Percentiles rank a stretch among this genome's conserved stretches.
Evolutionary conservation across 2,888 invertebrate genomes (phyloP).

Genomic region (Allophyes oxyacanthae): DNA sequence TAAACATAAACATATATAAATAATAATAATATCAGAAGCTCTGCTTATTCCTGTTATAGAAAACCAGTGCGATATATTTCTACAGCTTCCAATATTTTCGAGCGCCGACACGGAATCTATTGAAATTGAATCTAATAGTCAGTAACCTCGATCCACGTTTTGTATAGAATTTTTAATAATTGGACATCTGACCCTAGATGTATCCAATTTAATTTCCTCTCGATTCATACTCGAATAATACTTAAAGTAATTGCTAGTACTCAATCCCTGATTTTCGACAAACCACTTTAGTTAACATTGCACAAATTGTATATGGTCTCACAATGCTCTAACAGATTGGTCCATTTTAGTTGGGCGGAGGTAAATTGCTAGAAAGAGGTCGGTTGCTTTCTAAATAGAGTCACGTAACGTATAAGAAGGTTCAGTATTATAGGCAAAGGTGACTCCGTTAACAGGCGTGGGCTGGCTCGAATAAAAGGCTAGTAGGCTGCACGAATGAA

Average conservation of each 20-base stretch:
- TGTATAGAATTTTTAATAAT: constrained; percentile 54
- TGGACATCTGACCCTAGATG: constrained; percentile 49
- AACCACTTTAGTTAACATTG: constrained; percentile 63
- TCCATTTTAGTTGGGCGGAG: constrained; percentile 70
- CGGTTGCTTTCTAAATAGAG: constrained; percentile 80
- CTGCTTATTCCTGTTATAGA: constrained; percentile 49
- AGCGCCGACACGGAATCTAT: constrained; percentile 51
- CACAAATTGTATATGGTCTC: constrained; percentile 67
- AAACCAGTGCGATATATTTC: constrained; percentile 53
- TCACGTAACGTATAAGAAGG: constrained; percentile 83
- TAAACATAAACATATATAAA: no score
- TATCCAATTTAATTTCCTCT: constrained; percentile 57
- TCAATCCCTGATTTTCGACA: constrained; percentile 54
- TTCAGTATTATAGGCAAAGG: constrained; percentile 71
- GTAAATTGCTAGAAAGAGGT: constrained; percentile 78
- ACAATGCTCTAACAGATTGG: constrained; percentile 77
- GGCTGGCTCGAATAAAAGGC: constrained; percentile 62
- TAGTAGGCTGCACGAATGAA: constrained; percentile 63
- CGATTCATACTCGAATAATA: constrained; percentile 54
- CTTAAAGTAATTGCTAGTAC: constrained; percentile 57
- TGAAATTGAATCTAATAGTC: constrained; percentile 57
- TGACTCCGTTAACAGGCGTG: constrained; percentile 65
- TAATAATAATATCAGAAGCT: constrained; percentile 25
- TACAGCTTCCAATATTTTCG: constrained; percentile 51
- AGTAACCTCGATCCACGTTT: constrained; percentile 36